Base-by-base conservation (phyloP, 2,888 invertebrate genomes). In the Tinea trinotella region DNA sequence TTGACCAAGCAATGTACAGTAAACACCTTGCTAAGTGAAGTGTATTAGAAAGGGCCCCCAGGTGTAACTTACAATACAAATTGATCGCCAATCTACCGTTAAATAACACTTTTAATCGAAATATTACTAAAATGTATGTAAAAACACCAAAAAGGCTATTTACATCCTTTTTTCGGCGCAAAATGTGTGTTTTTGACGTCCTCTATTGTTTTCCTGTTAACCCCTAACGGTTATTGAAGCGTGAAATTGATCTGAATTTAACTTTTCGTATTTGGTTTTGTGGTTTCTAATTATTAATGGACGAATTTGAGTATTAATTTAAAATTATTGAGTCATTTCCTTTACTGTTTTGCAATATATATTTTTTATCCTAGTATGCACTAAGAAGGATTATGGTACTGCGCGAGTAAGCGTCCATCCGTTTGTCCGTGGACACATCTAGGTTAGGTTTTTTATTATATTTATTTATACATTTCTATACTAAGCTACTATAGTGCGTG, bases 1-100 rank as follows among this genome's bases (percentile, higher is more conserved):
- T 12, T 7, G 5, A 36, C 6, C 7, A 6, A 46, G 17, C 19
- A 46, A 46, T 46, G 46, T 46, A 19, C 10, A 4, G 3, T n/a
- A 19, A 46, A 46, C n/a, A 13, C 2, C 2, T 3, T 40, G 40
- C n/a, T 5, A 13, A 40, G 40, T 40, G 40, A 40, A 2, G 40
- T 40, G n/a, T 40, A 40, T n/a, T n/a, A n/a, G n/a, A 40, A n/a
- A 40, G 6, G 19, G 6, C 56, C 48, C 65, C 64, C 64, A 61
- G 63, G 65, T 34, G 17, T 50, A 19, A 50, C 15, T 13, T 22
- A 20, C 15, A 59, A 62, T 60, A 61, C 63, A 61, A 64, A 64
- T 57, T 59, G 52, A 57, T n/a, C 56, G 3, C 56, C 57, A 63
- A 64, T 64, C 62, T 61, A 53, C 59, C 64, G 64, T 61, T 52